Base-by-base conservation (phyloP, 2,113 vertebrate genomes). In the Romanogobio albipinnatus region DNA sequence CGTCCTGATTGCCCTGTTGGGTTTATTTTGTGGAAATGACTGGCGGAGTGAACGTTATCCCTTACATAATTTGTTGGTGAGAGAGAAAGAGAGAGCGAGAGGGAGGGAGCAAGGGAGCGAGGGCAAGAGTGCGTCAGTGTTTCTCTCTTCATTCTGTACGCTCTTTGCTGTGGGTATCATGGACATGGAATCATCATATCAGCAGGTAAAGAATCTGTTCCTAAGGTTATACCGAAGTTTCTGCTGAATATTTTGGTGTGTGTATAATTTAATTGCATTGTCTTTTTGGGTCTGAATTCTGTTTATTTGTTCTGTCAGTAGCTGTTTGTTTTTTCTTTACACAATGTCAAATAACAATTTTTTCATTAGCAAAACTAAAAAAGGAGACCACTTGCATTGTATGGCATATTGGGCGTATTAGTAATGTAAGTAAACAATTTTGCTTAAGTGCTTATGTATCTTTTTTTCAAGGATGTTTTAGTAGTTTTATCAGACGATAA, bases 41-140 rank as follows among this genome's bases (percentile, higher is more conserved):
- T 53, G 26, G 26, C 1, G 1, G n/a, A 29, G 26, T 85, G 59
- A 80, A 76, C 51, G 43, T 80, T 45, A 36, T 56, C 43, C 39
- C 47, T 71, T 83, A 76, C 70, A 80, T 76, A 83, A 49, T 56
- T 33, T 49, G 81, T 36, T 68, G 19, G 75, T 7, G 51, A 64
- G 79, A 19, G 53, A 64, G 24, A 70, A 15, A 73, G 53, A 70
- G 85, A 87, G 89, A 43, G 76, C 81, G 66, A 87, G 87, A 88
- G 89, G 76, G 83, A 90, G 86, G 77, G 33, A 77, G 85, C 85
- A 64, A 88, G 68, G 89, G 84, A 81, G 71, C 77, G 53, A 51
- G 47, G 56, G 84, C 47, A 39, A 75, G 80, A 56, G 39, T 43
- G 36, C 62, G 22, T 61, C 84, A 73, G 1, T 56, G 13, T 62